Evolutionary conservation across 1,140 invertebrate species (phyloP), one percentile per base, ranked within the genome.

Genomic region (Coenobita brevimanus): DNA sequence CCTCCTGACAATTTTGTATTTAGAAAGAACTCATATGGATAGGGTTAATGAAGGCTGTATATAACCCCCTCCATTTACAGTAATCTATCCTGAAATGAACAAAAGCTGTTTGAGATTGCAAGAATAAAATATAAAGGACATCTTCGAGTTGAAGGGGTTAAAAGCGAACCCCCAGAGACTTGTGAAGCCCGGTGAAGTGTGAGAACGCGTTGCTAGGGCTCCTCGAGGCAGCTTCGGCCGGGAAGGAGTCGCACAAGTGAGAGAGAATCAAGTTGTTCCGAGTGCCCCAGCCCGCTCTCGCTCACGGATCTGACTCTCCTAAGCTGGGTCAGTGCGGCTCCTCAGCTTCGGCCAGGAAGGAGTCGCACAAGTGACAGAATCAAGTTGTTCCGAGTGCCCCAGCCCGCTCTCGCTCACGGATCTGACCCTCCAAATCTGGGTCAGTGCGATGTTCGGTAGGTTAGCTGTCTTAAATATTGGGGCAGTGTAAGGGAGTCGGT

Each of bases 401-500:
- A 75, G 38, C 57, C 27, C 41, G 38, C 76, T 79, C 84, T 79
- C 43, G 85, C 57, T 67, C 78, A 60, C 24, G 24, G 36, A 80
- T 30, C 41, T 64, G 67, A 36, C 78, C 43, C 57, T 27, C 76
- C 73, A 57, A 71, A 60, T 43, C 54, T 71, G 57, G 76, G 67
- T 76, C 79, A 50, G 46, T 76, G 79, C 57, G 67, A 62, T 76
- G 85, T 67, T 87, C 67, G 85, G 76, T 67, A 87, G 85, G 85
- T 87, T 87, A 87, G 85, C 85, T 87, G 85, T 87, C 54, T 87
- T 46, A 81, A 57, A 50, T 50, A n/a, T 50, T 6, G 46, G 76
- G 73, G 76, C 75, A 87, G n/a, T 80, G 33, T 69, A 80, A 81
- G 85, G 85, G 85, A 87, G 85, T 75, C 85, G 85, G 85, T 87